Evolutionary conservation across 2,113 vertebrate species (phyloP).

Genomic region (Grammomys surdaster): DNA sequence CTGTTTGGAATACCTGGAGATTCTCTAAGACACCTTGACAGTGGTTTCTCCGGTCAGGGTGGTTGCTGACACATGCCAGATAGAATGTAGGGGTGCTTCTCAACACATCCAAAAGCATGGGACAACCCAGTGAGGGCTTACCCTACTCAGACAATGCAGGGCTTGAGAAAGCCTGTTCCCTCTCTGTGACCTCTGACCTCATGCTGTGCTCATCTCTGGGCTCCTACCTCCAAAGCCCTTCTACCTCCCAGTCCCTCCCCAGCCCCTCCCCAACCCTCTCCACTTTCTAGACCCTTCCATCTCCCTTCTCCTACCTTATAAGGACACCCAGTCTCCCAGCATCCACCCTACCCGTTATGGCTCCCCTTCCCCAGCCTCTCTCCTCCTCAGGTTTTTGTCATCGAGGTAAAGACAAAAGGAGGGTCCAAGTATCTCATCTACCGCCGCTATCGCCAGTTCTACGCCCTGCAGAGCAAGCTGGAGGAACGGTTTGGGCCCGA

Average conservation of each 20-base stretch:
- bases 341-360: background rate
- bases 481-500: constrained; percentile 91
- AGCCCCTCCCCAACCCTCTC: background rate
- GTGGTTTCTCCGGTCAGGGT: background rate
- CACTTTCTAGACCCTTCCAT: no score
- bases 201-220: background rate
- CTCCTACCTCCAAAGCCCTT: background rate
- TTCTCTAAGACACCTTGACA: background rate
- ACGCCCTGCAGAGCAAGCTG: constrained; percentile 91
- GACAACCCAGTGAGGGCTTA: accelerated
- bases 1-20: background rate
- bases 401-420: constrained; percentile 97
- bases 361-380: background rate
- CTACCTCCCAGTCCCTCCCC: background rate
- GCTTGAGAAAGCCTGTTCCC: accelerated
- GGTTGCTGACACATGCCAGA: accelerated
- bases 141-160: accelerated
- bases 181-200: background rate
- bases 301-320: background rate
- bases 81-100: background rate
- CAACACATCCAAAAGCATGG: accelerated
- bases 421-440: constrained; percentile 95
- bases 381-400: constrained; percentile 91
- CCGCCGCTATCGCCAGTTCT: constrained; percentile 94
- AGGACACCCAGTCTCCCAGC: background rate